Base-by-base conservation (phyloP, 2,113 vertebrate species). In the Aphyosemion australe region DNA sequence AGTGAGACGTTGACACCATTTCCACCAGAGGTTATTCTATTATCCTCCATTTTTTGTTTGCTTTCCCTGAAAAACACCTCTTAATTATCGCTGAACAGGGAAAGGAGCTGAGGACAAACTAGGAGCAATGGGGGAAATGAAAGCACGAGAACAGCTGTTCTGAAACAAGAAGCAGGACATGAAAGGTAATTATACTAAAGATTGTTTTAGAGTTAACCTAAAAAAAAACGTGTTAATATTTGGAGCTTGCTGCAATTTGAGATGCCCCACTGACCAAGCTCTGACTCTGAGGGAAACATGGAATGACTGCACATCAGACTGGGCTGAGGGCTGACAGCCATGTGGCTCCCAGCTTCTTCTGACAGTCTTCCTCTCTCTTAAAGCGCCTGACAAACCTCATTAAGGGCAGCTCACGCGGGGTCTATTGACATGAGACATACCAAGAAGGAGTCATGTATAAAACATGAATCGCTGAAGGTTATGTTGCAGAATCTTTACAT, bases 271-370 rank as follows among this genome's bases (percentile, higher is more conserved):
- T 59, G 66, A 70, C 55, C 66, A 61, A 43, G 62, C 73, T 74
- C 62, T 80, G 76, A 69, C 79, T 84, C 70, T 67, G 74, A 84
- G 78, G 72, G 74, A 84, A 84, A 89, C 56, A 34, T 69, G 75
- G 49, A 83, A 69, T 83, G 85, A 79, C 74, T 86, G 84, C 87
- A 87, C 89, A 88, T 88, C 76, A 76, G 90, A 88, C 73, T 41
- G 57, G 53, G 74, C 70, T 18, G 53, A 78, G 72, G 84, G 76
- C 79, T 88, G 88, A 90, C 86, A 86, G 90, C 71, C 80, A 65
- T 81, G 78, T 84, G 81, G 85, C 85, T 84, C 58, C 62, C 72
- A 79, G 87, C 84, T 78, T 63, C 72, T 74, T 75, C 78, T 61
- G 26, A 79, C 76, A 80, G 42, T 67, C 79, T 56, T 64, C 65